phyloP scores from a whole-genome alignment of 2,888 invertebrate genomes.

The Protonemura montana region DNA sequence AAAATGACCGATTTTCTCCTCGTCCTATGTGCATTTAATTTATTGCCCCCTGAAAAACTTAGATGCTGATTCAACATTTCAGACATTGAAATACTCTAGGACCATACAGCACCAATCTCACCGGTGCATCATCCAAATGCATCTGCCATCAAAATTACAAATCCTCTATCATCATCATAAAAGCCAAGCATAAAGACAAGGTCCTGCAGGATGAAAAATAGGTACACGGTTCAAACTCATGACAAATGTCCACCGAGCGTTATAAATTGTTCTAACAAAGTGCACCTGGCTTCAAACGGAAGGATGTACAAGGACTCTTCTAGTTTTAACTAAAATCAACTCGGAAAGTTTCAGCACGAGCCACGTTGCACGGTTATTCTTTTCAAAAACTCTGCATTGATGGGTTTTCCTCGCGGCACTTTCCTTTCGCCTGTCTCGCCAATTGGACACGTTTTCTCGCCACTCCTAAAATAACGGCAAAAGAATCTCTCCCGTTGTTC shows the following conservation, averaged over 20 bases:
- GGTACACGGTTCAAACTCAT: neutral
- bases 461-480: neutral
- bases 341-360: neutral
- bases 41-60: too few relatives aligned
- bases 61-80: too few relatives aligned
- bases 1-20: too few relatives aligned
- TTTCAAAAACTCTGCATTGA: neutral
- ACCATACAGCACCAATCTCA: too few relatives aligned
- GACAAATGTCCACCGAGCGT: neutral
- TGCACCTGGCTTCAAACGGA: neutral
- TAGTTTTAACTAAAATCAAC: neutral
- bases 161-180: neutral
- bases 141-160: neutral
- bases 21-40: too few relatives aligned
- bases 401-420: neutral
- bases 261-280: neutral
- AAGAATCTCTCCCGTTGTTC: neutral
- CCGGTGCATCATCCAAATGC: neutral
- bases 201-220: neutral
- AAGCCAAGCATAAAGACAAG: neutral
- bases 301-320: neutral
- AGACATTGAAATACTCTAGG: too few relatives aligned
- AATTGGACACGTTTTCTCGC: slow-evolving; percentile 12
- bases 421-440: neutral
- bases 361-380: neutral